Base-by-base conservation (phyloP, 2,113 vertebrate genomes). In the Cottus gobio region DNA sequence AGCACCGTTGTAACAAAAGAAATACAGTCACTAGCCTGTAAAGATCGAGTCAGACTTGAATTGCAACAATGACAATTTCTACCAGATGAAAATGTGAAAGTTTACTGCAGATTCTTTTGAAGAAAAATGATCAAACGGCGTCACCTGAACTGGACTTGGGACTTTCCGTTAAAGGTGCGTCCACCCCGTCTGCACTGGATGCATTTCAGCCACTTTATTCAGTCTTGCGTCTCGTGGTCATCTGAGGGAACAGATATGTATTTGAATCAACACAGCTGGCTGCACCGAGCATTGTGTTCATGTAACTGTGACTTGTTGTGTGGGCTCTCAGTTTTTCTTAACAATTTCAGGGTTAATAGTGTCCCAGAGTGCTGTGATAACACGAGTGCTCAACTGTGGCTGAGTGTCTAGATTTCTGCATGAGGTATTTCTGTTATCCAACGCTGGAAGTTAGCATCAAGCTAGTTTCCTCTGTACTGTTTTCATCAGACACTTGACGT, bases 211-310 rank as follows among this genome's bases (percentile, higher is more conserved):
- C 58, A 18, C 20, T 16, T 22, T 11, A 8, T 60, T 20, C 57
- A 60, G 26, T 56, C 13, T 44, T 13, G 11, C 12, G 12, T 42
- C 39, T 42, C 12, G 12, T 42, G 39, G 11, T 42, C 39, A 3
- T 50, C 30, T 7, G 48, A 72, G 77, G 26, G 18, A 60, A 58
- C 54, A 31, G 56, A 69, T 48, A 34, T 74, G 48, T 4, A 15
- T 57, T 71, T 65, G 34, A 44, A 83, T 83, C 62, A 28, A 37
- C 46, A 34, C 56, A 20, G 37, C 57, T 54, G n/a, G 30, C 50
- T 8, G 16, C 31, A 37, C 65, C 12, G 20, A 50, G 37, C 20
- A 22, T 37, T 24, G 34, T 36, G 68, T 18, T 3, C 46, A 8
- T 50, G 20, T 22, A 50, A 48, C 15, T 18, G 15, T 18, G 13